Evolutionary conservation across 2,113 vertebrate genomes (phyloP), one percentile per base, ranked within the genome.

Genomic region (Odocoileus virginianus): DNA sequence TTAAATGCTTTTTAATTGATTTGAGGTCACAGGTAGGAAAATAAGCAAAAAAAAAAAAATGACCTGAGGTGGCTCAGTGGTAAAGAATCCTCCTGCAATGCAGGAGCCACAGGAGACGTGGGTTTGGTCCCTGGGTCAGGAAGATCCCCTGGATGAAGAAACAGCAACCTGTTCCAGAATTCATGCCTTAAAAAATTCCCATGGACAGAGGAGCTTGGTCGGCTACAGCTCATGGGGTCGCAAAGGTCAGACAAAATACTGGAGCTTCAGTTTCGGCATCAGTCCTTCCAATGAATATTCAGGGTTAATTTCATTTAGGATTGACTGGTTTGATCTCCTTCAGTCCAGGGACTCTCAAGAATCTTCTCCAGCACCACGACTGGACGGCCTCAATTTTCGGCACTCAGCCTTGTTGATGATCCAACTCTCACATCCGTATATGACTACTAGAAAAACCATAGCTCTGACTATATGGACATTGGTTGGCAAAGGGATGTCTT

Each of bases 41-140:
- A 47, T n/a, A 54, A 55, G 14, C 14, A 74, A 21, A 89, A 55
- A 12, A 36, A 21, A 64, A n/a, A 19, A 36, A 71, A 11, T 40
- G 8, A 47, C 30, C 6, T 45, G 67, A 23, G 9, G n/a, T 21
- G n/a, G 9, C 67, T 71, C 67, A 36, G n/a, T 36, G 67, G 67
- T 36, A 36, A 71, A 36, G n/a, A 71, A 23, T 71, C 2, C 0
- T 0, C 19, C 67, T 23, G 67, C 19, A 23, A 6, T 23, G 1
- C 19, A 12, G 19, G 67, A 36, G n/a, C 67, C n/a, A 12, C 19
- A 71, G 19, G 19, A 71, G n/a, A 23, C 2, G 0, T 12, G 19
- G n/a, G n/a, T 36, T 36, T 1, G 0, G 36, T 71, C n/a, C 19
- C 64, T 36, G 33, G 64, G 33, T n/a, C 2, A 0, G 64, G 33